Conservation (phyloP, 1,140 invertebrate species). For the Capitella teleta region DNA sequence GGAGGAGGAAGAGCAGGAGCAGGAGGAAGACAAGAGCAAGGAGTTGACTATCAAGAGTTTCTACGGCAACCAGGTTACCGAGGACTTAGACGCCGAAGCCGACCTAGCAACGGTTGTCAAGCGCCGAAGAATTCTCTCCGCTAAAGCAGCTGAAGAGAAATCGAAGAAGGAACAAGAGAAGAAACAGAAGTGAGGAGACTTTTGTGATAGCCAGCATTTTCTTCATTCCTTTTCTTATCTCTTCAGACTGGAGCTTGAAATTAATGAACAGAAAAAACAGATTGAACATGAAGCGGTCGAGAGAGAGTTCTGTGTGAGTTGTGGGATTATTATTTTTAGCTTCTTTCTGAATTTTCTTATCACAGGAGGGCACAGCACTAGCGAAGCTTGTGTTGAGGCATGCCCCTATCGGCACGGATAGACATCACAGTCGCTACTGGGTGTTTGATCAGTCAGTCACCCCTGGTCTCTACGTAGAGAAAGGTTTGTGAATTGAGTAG, state of each 20-base stretch:
- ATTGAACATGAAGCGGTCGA: not conserved
- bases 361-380: slow-evolving; percentile 26
- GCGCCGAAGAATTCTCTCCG: slow-evolving; percentile 22
- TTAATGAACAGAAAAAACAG: too few relatives aligned
- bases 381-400: slow-evolving; percentile 30
- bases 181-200: not conserved
- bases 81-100: slow-evolving; percentile 15
- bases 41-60: slow-evolving; percentile 21
- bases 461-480: slow-evolving; percentile 42
- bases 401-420: slow-evolving; percentile 38
- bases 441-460: slow-evolving; percentile 33
- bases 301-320: not conserved
- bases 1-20: too few relatives aligned
- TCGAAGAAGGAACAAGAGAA: not conserved
- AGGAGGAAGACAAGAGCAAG: too few relatives aligned
- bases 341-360: not conserved
- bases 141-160: slow-evolving; percentile 9
- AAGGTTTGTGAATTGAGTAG: too few relatives aligned
- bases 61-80: slow-evolving; percentile 21
- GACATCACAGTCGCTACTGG: slow-evolving; percentile 43
- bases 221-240: too few relatives aligned
- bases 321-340: not conserved
- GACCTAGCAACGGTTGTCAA: slow-evolving; percentile 28
- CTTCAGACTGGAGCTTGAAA: too few relatives aligned
- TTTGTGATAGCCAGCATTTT: too few relatives aligned